These are phyloP conservation scores for Drosophila subobscura DNA, from an alignment of 1,140 invertebrate genomes.

Conservation along the genomic window DNA sequence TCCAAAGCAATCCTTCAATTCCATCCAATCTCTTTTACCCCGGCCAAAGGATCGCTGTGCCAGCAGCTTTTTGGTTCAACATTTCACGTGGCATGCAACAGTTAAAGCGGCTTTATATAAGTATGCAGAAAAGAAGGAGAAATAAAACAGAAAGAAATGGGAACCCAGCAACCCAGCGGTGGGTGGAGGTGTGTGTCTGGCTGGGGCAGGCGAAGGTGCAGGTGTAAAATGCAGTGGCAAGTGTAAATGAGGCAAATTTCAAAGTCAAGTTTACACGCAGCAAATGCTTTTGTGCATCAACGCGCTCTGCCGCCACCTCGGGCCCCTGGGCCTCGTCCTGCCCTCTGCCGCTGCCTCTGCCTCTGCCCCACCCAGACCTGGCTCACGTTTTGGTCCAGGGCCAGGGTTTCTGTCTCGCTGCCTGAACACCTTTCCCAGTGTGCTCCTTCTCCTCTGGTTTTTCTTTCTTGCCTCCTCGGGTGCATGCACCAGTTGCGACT, in stretches of 20 bases:
- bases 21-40: slow-evolving; percentile 17
- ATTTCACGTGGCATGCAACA: slow-evolving; percentile 53
- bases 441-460: neutral
- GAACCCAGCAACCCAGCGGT: neutral
- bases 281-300: slow-evolving; percentile 73
- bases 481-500: slow-evolving; percentile 32
- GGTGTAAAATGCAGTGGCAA: slow-evolving; percentile 57
- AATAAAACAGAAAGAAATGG: neutral
- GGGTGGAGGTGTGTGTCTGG: neutral
- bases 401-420: slow-evolving; percentile 1
- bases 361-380: neutral
- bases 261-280: slow-evolving; percentile 81
- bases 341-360: slow-evolving; percentile 1
- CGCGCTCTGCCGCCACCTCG: slow-evolving; percentile 20
- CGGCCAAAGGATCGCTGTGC: neutral
- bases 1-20: neutral
- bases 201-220: slow-evolving; percentile 44
- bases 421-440: slow-evolving; percentile 1
- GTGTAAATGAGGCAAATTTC: slow-evolving; percentile 80
- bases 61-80: neutral
- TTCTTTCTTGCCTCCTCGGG: neutral
- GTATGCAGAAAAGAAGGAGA: slow-evolving; percentile 3
- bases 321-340: neutral
- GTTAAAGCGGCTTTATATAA: slow-evolving; percentile 38
- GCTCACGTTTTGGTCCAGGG: slow-evolving; percentile 10